Evolutionary conservation across 1,140 invertebrate genomes (phyloP), one percentile per base, ranked within the genome.

Genomic region (Pogonomyrmex californicus): DNA sequence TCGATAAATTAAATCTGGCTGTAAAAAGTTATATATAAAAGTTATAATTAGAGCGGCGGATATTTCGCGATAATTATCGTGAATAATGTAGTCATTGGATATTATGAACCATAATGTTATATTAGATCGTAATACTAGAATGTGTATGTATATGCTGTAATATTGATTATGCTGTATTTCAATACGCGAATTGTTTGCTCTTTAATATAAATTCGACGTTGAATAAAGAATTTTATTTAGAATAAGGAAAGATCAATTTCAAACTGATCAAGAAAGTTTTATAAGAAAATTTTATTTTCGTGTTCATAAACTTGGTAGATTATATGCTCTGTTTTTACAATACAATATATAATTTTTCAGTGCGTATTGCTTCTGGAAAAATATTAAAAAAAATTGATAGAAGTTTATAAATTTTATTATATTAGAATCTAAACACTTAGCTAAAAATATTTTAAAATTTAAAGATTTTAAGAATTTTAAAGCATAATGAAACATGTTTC

Each of bases 101-200:
- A 75, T 41, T 73, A 33, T 54, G 14, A 73, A 38, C 12, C 17
- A 51, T 75, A 75, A 73, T 17, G 54, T 73, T 73, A n/a, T 38
- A 23, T 3, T 70, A 71, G 33, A 49, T 71, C 5, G 7, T 30
- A 49, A 49, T 7, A 49, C 6, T 4, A 51, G 17, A 51, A n/a
- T 71, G 7, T 33, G n/a, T 70, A 47, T 49, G 23, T 23, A 23
- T 23, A 23, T 23, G 23, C 23, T 49, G 41, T 33, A n/a, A 49
- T 51, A 51, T 70, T 41, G 17, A 68, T 12, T 68, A 60, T 51
- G 30, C 49, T n/a, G 17, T 9, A 9, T 68, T 73, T 54, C 33
- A 73, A 10, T 36, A 73, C 10, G 36, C 2, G 6, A 71, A 71
- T 36, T 51, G 2, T 54, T 36, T 73, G 6, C 17, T 73, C 33